A percentile compares a stretch with the other conserved stretches of the same genome.
These are phyloP conservation scores for Leptobrachium leishanense DNA, from an alignment of 2,113 vertebrate species.

Conservation along the genomic window DNA sequence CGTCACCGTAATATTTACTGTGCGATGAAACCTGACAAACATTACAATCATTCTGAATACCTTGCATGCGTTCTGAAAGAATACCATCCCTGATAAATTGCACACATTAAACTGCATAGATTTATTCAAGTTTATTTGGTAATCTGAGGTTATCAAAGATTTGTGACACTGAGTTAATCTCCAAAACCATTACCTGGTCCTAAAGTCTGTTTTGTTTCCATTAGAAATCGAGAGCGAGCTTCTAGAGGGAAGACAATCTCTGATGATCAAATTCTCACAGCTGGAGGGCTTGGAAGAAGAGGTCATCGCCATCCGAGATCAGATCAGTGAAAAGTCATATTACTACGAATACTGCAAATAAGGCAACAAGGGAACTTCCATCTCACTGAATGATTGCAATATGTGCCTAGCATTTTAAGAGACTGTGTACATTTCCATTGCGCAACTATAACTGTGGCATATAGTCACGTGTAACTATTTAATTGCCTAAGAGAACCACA, in stretches of 20 bases:
- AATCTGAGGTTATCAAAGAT: background rate
- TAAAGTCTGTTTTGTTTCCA: constrained; percentile 18
- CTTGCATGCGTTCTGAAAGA: no score
- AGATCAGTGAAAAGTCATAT: constrained; percentile 61
- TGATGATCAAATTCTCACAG: constrained; percentile 62
- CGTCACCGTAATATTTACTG: no score
- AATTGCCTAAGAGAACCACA: no score
- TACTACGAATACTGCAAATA: constrained; percentile 67
- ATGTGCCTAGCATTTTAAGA: constrained; percentile 27
- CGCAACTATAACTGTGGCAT: constrained; percentile 34
- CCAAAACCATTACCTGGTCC: background rate
- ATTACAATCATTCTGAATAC: no score
- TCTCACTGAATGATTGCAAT: fast-evolving
- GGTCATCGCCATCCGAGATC: constrained; percentile 64
- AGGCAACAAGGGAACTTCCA: fast-evolving
- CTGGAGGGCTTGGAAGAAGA: constrained; percentile 69
- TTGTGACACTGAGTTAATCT: background rate
- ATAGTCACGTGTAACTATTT: no score
- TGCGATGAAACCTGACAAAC: no score
- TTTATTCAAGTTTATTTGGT: background rate
- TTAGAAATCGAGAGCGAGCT: constrained; percentile 76
- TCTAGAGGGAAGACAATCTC: constrained; percentile 62
- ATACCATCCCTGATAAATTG: background rate
- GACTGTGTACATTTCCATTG: background rate
- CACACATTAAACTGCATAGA: background rate